Conservation (phyloP, 2,888 invertebrate species). For the Pyrocoelia pectoralis region DNA sequence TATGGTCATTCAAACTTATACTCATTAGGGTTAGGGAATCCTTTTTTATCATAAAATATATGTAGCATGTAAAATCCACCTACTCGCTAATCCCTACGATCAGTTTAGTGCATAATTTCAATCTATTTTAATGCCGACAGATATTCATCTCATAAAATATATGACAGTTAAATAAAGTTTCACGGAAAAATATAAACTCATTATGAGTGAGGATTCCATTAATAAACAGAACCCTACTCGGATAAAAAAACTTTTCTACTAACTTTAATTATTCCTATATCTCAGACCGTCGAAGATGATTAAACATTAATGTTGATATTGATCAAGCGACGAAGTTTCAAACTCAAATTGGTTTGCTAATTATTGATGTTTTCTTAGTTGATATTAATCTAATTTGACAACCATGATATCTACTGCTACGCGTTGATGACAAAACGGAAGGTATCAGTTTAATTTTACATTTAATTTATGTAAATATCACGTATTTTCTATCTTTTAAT, state of each 20-base stretch:
- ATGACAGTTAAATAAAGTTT: too few relatives aligned
- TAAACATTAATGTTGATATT: not conserved
- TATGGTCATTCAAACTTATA: too few relatives aligned
- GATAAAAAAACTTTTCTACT: not conserved
- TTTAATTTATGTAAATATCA: not conserved
- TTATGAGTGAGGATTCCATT: not conserved
- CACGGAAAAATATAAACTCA: too few relatives aligned
- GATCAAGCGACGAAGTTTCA: not conserved
- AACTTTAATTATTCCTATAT: not conserved
- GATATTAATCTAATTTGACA: not conserved
- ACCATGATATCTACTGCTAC: too few relatives aligned
- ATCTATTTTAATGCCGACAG: too few relatives aligned
- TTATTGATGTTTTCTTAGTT: not conserved
- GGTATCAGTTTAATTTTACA: not conserved
- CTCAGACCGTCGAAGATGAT: not conserved
- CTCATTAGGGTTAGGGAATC: too few relatives aligned
- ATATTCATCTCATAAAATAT: too few relatives aligned
- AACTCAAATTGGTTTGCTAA: not conserved
- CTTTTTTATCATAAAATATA: too few relatives aligned
- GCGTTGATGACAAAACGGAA: too few relatives aligned
- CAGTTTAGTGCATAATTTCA: too few relatives aligned
- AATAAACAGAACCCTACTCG: not conserved
- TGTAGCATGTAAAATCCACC: too few relatives aligned
- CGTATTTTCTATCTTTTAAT: not conserved
- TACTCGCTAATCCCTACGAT: too few relatives aligned